Percentiles rank a stretch among this genome's conserved stretches.
These are phyloP conservation scores for Hydrochoerus hydrochaeris DNA, from an alignment of 2,113 vertebrate genomes.

Conservation along the genomic window DNA sequence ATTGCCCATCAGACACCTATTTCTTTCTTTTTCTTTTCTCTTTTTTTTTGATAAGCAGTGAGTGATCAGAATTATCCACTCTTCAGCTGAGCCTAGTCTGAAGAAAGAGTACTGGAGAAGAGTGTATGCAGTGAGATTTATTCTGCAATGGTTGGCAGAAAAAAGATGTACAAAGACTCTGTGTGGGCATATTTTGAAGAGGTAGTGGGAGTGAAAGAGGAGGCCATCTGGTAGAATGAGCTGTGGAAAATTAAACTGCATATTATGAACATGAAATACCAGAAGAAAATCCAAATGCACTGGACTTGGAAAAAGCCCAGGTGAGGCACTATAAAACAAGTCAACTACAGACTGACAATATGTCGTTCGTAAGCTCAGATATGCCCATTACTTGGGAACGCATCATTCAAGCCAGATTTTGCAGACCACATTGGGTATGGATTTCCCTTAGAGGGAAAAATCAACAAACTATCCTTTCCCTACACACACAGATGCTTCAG, in stretches of 20 bases:
- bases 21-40: background rate
- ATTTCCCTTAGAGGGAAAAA: slow-evolving; percentile 41
- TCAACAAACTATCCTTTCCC: background rate
- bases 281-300: slow-evolving; percentile 74
- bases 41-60: background rate
- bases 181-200: slow-evolving; percentile 48
- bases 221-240: slow-evolving; percentile 72
- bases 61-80: background rate
- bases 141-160: slow-evolving; percentile 61
- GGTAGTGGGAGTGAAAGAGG: slow-evolving; percentile 40
- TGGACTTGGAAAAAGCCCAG: slow-evolving; percentile 60
- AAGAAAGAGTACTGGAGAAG: background rate
- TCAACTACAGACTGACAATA: slow-evolving; percentile 54
- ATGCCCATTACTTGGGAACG: slow-evolving; percentile 45
- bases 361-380: slow-evolving; percentile 49
- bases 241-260: slow-evolving; percentile 63
- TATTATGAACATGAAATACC: slow-evolving; percentile 76
- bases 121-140: background rate
- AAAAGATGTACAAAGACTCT: slow-evolving; percentile 30
- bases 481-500: background rate
- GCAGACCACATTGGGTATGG: slow-evolving; percentile 38
- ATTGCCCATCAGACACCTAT: background rate
- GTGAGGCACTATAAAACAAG: slow-evolving; percentile 53
- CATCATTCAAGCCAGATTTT: slow-evolving; percentile 64
- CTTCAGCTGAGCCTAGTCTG: background rate